Evolutionary conservation across 2,888 invertebrate genomes (phyloP), one percentile per base, ranked within the genome.

Genomic region (Campaea margaritaria): DNA sequence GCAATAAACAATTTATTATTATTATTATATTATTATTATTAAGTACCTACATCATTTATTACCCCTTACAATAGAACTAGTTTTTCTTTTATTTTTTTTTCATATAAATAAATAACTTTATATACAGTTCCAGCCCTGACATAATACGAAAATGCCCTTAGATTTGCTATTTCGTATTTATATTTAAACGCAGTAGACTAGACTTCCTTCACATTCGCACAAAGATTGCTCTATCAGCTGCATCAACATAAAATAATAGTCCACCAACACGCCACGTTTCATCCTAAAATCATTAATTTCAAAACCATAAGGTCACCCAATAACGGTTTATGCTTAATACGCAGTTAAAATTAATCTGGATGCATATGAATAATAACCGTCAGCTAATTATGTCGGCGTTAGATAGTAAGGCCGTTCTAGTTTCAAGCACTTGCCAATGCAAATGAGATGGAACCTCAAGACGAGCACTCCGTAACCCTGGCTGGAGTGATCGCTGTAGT

Each of bases 391-490:
- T 55, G 51, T 50, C 27, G 55, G 51, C 50, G 61, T 62, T 77
- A 78, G 79, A 77, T 79, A 73, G 77, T 79, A 83, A 83, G 83
- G 82, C 70, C 82, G 72, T 65, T 78, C 77, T 78, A 76, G 79
- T 82, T 78, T 72, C 69, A 72, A 68, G 73, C 77, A 78, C 76
- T 79, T 78, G 70, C 68, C 73, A 72, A 81, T 81, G 81, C 75
- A 81, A 83, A 82, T 78, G 75, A 77, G 76, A 76, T 69, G 73
- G 77, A 76, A 75, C 75, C 75, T 79, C 72, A 73, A 44, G 55
- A 55, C 34, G 45, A 44, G 51, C 60, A 63, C 58, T 45, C 28
- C 51, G 58, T 55, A 58, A 62, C 49, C 57, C 62, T 59, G 62
- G 66, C 44, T 55, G 34, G 44, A 48, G 48, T 58, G 55, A 64